Base-by-base conservation (phyloP, 1,140 invertebrate species). In the Hyphantria cunea region DNA sequence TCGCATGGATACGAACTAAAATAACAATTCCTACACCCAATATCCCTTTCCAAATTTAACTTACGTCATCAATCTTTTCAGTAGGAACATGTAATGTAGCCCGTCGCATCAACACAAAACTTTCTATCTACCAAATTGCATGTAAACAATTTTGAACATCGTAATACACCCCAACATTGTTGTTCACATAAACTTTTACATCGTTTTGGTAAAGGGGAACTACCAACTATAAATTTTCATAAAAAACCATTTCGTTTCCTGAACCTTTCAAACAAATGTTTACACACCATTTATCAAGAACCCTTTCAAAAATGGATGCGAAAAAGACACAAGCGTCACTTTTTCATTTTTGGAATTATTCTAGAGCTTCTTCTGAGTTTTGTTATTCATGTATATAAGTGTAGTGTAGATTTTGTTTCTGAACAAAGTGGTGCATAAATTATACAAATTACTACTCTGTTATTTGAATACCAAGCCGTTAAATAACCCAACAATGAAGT, bases 251-350 rank as follows among this genome's bases (percentile, higher is more conserved):
- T 54, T 31, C 60, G 59, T 65, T 65, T 59, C 60, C 45, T 17
- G 34, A 52, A 58, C 31, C 37, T 65, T 62, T 70, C 58, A 51
- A 62, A 70, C 59, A 64, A 76, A 74, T 74, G 62, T 74, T 77
- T 70, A 70, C 74, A 44, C 69, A 51, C 62, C 69, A 70, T 71
- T 74, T 68, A 58, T 63, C 65, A 64, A 64, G 62, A 58, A 53
- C 62, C 66, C 55, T 66, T 64, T 66, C 59, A 50, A 52, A 60
- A 63, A 60, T 42, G n/a, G 25, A 49, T 51, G 39, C 49, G 33
- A 39, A 34, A 49, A 49, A 34, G 11, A 39, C 17, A 25, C 17
- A 25, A 25, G 17, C 17, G 17, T 25, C 17, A 25, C 17, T 3
- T 3, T 25, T 25, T 25, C 5, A 3, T 3, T 25, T 25, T 25